Percentiles rank a stretch among this genome's conserved stretches.
These are phyloP conservation scores for Oscheius myriophilus DNA, from an alignment of 2,888 invertebrate species.

Conservation along the genomic window DNA sequence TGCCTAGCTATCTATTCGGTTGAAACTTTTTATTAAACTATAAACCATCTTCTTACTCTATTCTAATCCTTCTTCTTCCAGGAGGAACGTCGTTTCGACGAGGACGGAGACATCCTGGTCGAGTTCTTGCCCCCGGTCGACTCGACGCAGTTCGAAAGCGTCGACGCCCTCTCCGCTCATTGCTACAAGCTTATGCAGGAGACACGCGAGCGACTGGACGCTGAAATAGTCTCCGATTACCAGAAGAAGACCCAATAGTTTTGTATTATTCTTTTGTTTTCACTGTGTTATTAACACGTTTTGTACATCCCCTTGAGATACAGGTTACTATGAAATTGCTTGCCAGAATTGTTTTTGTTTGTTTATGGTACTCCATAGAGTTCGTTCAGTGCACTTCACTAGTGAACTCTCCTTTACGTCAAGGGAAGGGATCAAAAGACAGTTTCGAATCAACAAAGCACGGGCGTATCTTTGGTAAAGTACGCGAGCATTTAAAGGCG, in stretches of 20 bases:
- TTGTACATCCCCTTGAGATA: no score
- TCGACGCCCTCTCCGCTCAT: slow-evolving; percentile 53
- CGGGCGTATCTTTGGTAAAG: no score
- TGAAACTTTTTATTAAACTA: not conserved
- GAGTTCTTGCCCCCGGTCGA: slow-evolving; percentile 54
- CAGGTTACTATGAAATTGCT: no score
- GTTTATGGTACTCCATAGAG: no score
- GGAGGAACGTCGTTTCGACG: slow-evolving; percentile 45
- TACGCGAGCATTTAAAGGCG: no score
- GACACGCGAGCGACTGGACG: slow-evolving; percentile 16
- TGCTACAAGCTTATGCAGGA: slow-evolving; percentile 50
- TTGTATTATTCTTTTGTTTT: not conserved
- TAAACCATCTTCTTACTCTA: not conserved
- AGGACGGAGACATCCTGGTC: slow-evolving; percentile 42
- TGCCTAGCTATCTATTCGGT: no score
- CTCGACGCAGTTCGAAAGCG: slow-evolving; percentile 42
- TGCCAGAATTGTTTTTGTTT: not conserved
- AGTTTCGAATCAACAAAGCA: no score
- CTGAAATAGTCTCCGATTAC: slow-evolving; percentile 8
- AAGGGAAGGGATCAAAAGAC: no score
- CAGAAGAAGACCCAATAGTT: slow-evolving; percentile 21
- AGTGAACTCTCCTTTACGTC: no score
- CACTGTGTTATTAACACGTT: no score
- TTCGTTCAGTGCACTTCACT: no score
- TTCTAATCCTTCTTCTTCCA: slow-evolving; percentile 25